These are phyloP conservation scores for Periophthalmodon schlosseri DNA, from an alignment of 2,113 vertebrate genomes.

Conservation along the genomic window DNA sequence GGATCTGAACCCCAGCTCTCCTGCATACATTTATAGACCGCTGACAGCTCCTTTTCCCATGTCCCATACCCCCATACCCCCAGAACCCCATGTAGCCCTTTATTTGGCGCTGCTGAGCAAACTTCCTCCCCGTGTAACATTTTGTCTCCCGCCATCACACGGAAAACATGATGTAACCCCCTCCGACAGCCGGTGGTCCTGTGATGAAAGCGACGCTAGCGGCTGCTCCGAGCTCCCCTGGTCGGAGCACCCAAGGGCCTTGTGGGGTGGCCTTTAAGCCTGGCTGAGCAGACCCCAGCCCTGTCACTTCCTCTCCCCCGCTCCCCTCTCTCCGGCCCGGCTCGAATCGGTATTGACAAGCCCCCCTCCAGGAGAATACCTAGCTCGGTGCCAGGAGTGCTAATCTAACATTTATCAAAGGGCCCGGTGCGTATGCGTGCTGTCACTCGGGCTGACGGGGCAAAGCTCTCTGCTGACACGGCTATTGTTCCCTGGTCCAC, in stretches of 20 bases:
- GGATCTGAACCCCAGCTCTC: background rate
- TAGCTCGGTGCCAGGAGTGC: slow-evolving; percentile 83
- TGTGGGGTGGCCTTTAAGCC: slow-evolving; percentile 90
- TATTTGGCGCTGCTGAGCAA: slow-evolving; percentile 37
- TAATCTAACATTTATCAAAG: slow-evolving; percentile 93
- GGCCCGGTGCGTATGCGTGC: slow-evolving; percentile 75
- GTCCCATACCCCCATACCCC: background rate
- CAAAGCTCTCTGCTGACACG: slow-evolving; percentile 76
- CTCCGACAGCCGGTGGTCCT: slow-evolving; percentile 71
- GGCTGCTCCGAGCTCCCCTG: slow-evolving; percentile 63
- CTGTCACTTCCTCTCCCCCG: slow-evolving; percentile 77
- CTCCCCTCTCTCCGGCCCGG: slow-evolving; percentile 78
- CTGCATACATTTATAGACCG: background rate
- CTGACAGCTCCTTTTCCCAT: background rate
- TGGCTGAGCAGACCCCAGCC: slow-evolving; percentile 80
- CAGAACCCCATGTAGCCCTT: background rate
- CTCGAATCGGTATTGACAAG: slow-evolving; percentile 91
- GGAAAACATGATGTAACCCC: slow-evolving; percentile 77
- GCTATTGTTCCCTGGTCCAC: slow-evolving; percentile 45
- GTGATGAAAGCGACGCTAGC: slow-evolving; percentile 76
- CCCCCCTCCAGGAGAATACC: slow-evolving; percentile 84
- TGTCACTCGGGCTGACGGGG: slow-evolving; percentile 81
- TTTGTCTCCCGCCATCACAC: slow-evolving; percentile 36
- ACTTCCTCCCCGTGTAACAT: slow-evolving; percentile 30
- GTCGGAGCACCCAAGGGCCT: slow-evolving; percentile 77